phyloP scores from a whole-genome alignment of 2,888 invertebrate genomes.

The Parnassius mnemosyne region DNA sequence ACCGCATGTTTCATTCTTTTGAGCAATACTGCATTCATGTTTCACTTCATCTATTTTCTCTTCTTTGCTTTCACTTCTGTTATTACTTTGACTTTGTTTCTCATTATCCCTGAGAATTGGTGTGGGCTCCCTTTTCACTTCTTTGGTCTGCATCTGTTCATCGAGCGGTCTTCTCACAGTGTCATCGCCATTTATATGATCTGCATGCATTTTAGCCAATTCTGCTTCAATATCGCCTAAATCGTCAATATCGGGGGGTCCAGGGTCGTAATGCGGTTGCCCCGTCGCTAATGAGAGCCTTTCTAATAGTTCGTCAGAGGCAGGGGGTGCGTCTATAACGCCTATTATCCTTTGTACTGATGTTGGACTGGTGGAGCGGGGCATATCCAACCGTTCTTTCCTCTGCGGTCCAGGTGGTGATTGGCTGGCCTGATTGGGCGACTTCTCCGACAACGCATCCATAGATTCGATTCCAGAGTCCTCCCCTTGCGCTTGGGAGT shows the following conservation, averaged over 20 bases:
- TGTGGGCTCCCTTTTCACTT: constrained; percentile 58
- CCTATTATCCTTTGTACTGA: constrained; percentile 74
- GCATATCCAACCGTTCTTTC: constrained; percentile 70
- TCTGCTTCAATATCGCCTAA: constrained; percentile 85
- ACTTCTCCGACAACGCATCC: constrained; percentile 96
- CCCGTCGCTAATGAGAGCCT: constrained; percentile 50
- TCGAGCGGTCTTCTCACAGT: constrained; percentile 45
- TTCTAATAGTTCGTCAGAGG: constrained; percentile 57
- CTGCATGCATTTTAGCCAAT: constrained; percentile 83
- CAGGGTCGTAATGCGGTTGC: constrained; percentile 56
- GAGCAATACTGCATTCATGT: constrained; percentile 36
- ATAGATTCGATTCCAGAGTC: constrained; percentile 96
- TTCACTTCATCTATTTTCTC: constrained; percentile 32
- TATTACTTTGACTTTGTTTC: constrained; percentile 31
- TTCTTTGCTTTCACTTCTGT: constrained; percentile 31
- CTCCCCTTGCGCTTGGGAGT: constrained; percentile 85
- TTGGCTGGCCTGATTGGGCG: constrained; percentile 91
- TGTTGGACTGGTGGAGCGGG: constrained; percentile 64
- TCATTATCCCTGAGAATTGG: constrained; percentile 48
- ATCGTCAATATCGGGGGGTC: constrained; percentile 73
- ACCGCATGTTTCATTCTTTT: constrained; percentile 32
- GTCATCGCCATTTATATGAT: constrained; percentile 65
- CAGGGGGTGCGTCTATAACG: constrained; percentile 55
- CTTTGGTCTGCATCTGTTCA: constrained; percentile 36
- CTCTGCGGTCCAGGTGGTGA: constrained; percentile 81